phyloP scores from a whole-genome alignment of 2,113 vertebrate genomes.

The Bubo blakistoni region DNA sequence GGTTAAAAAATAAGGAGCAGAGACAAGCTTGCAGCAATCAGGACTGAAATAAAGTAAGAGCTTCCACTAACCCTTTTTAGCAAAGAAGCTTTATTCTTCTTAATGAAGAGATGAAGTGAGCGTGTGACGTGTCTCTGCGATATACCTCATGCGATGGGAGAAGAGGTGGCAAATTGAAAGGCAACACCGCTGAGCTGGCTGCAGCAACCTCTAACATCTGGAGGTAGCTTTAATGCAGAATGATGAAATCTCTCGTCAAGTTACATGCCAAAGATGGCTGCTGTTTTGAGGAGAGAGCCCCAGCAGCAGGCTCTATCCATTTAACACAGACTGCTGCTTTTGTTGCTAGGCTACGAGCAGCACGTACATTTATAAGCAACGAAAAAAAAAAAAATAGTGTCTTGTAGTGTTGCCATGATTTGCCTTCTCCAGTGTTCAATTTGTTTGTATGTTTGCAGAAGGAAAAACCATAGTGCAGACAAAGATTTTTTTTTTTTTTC shows the following conservation, averaged over 20 bases:
- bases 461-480: background rate
- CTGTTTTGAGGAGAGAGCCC: slow-evolving; percentile 54
- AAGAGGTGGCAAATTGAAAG: background rate
- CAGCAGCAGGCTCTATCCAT: slow-evolving; percentile 32
- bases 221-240: slow-evolving; percentile 14
- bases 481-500: background rate
- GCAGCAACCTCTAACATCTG: background rate
- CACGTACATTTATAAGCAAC: slow-evolving; percentile 7
- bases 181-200: background rate
- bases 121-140: rapidly evolving
- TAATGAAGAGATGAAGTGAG: background rate
- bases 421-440: background rate
- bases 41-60: background rate
- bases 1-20: background rate
- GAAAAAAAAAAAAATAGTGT: background rate
- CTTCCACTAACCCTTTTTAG: background rate
- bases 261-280: slow-evolving; percentile 65
- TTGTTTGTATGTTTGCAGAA: background rate
- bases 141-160: background rate
- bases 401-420: background rate
- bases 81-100: background rate
- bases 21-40: background rate
- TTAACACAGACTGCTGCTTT: slow-evolving; percentile 34
- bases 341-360: slow-evolving; percentile 69
- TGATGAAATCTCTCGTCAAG: slow-evolving; percentile 55